These are phyloP conservation scores for Gasterosteus aculeatus DNA, from an alignment of 2,113 vertebrate species.

Conservation along the genomic window DNA sequence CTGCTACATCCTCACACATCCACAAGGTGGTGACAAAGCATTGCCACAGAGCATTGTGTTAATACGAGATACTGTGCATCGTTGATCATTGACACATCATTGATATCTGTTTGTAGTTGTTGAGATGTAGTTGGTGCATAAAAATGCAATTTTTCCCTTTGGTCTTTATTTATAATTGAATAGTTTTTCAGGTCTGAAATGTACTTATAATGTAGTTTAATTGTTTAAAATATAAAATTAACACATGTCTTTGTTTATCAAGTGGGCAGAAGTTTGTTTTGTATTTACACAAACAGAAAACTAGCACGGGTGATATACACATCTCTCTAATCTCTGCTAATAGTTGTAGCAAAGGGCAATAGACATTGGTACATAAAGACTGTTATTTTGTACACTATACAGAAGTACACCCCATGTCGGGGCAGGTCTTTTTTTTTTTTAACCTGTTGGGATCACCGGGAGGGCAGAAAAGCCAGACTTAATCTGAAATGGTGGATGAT, in stretches of 20 bases:
- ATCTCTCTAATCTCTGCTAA: neutral
- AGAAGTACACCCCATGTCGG: neutral
- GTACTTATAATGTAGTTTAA: neutral
- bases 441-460: neutral
- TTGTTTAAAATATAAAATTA: neutral
- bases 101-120: neutral
- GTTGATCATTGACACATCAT: neutral
- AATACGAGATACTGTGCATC: neutral
- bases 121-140: neutral
- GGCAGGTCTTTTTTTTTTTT: neutral
- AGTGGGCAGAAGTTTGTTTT: neutral
- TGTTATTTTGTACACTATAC: neutral
- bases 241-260: neutral
- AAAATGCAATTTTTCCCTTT: neutral
- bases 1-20: neutral
- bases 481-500: neutral
- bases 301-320: no score
- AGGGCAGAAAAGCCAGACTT: neutral
- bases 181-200: neutral
- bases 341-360: neutral
- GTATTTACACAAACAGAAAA: conserved; percentile 4
- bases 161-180: neutral
- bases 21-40: conserved; percentile 11
- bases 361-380: neutral
- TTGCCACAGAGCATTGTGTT: neutral